A percentile compares a stretch with the other conserved stretches of the same genome.
phyloP scores from a whole-genome alignment of 1,140 invertebrate species.

The Phocides pigmalion region DNA sequence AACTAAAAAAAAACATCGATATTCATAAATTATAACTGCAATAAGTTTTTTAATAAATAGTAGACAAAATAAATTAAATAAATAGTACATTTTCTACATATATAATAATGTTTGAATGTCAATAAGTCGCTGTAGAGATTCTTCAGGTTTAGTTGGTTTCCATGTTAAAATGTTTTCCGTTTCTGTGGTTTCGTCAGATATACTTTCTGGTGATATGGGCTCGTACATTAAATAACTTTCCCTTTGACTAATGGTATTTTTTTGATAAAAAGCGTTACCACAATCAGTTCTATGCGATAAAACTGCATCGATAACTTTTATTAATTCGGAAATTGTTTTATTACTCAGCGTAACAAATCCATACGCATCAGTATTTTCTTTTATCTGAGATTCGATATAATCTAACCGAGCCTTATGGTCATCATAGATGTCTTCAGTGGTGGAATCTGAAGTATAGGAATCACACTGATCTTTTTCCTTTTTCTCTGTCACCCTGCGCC shows the following conservation, averaged over 20 bases:
- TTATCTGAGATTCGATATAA: constrained; percentile 51
- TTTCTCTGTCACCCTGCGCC: constrained; percentile 52
- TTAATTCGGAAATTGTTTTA: constrained; percentile 43
- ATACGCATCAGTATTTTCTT: constrained; percentile 45
- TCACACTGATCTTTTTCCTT: constrained; percentile 38
- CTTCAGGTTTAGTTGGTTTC: constrained; percentile 34
- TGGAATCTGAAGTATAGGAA: constrained; percentile 17
- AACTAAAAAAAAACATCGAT: no score
- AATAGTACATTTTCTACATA: background rate
- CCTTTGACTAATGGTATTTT: background rate
- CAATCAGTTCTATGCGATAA: background rate
- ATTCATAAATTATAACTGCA: no score
- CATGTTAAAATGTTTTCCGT: constrained; percentile 16
- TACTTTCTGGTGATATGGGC: constrained; percentile 56
- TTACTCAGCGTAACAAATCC: constrained; percentile 58
- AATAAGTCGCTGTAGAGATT: constrained; percentile 41
- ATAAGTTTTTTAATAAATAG: no score
- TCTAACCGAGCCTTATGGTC: constrained; percentile 34
- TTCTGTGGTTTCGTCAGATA: constrained; percentile 25
- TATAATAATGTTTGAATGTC: constrained; percentile 33
- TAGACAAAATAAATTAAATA: background rate
- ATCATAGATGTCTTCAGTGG: constrained; percentile 29
- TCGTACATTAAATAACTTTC: constrained; percentile 44
- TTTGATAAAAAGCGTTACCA: background rate
- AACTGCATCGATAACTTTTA: constrained; percentile 41